Evolutionary conservation across 1,140 invertebrate species (phyloP).

Genomic region (Scaptomyza montana): DNA sequence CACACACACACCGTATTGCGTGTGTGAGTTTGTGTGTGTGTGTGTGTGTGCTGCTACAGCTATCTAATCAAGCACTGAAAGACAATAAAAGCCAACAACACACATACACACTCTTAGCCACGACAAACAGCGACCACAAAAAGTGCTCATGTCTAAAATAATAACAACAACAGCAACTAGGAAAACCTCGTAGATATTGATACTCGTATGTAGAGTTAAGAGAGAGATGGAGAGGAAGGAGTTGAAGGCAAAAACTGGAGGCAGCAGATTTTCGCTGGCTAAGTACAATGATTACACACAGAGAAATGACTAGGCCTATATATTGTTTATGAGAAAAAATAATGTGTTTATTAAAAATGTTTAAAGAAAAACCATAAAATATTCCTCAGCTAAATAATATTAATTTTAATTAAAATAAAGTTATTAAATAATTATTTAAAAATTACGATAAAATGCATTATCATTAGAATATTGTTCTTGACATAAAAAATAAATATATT

Average conservation of each 20-base stretch:
- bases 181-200: constrained; percentile 45
- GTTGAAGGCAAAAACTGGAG: constrained; percentile 7
- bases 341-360: too few species aligned
- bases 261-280: constrained; percentile 43
- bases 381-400: too few species aligned
- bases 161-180: constrained; percentile 42
- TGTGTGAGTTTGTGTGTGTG: constrained; percentile 30
- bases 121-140: constrained; percentile 80
- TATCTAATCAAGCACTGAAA: constrained; percentile 81
- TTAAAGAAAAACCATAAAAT: too few species aligned
- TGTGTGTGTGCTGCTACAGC: constrained; percentile 33
- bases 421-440: too few species aligned
- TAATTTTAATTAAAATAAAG: too few species aligned
- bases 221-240: neutral
- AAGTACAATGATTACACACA: constrained; percentile 58
- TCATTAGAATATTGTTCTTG: too few species aligned
- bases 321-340: too few species aligned
- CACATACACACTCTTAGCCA: constrained; percentile 38
- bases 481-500: neutral
- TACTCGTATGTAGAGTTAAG: constrained; percentile 5
- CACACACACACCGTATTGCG: constrained; percentile 38
- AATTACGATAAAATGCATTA: too few species aligned
- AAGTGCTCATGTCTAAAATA: constrained; percentile 72
- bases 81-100: constrained; percentile 79
- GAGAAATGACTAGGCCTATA: neutral